phyloP scores from a whole-genome alignment of 1,140 invertebrate species.

The Asobara japonica region DNA sequence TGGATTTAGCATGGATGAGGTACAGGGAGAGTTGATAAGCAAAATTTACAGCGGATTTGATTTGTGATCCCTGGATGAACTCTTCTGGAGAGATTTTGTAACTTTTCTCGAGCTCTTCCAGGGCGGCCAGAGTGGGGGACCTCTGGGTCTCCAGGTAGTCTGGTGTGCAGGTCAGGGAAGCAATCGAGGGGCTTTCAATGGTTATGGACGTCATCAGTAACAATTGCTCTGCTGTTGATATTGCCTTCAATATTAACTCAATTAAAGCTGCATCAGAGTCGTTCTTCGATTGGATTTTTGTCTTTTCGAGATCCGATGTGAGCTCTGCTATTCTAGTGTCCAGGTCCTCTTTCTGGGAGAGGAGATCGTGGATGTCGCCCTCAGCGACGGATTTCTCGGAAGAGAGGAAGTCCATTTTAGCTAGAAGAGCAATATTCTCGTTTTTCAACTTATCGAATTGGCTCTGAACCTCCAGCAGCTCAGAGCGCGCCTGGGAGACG shows the following conservation, averaged over 20 bases:
- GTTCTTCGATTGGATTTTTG: conserved; percentile 51
- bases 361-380: conserved; percentile 74
- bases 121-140: conserved; percentile 58
- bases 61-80: conserved; percentile 54
- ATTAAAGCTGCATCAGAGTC: conserved; percentile 52
- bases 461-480: conserved; percentile 63
- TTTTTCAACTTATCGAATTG: conserved; percentile 65
- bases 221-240: conserved; percentile 71
- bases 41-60: conserved; percentile 57
- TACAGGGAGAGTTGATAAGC: conserved; percentile 71
- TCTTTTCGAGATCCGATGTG: conserved; percentile 54
- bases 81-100: conserved; percentile 56
- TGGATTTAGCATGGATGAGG: conserved; percentile 75
- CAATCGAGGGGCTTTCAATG: conserved; percentile 77
- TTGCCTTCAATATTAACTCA: conserved; percentile 63
- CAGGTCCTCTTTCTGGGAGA: conserved; percentile 73
- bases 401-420: conserved; percentile 65
- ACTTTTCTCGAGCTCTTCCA: conserved; percentile 55
- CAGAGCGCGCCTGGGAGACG: conserved; percentile 60
- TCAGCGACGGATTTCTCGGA: conserved; percentile 73
- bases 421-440: conserved; percentile 64
- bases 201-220: conserved; percentile 72
- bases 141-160: conserved; percentile 71
- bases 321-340: conserved; percentile 69
- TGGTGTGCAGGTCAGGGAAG: conserved; percentile 75